Evolutionary conservation across 2,113 vertebrate genomes (phyloP).

Genomic region (Ginglymostoma cirratum): DNA sequence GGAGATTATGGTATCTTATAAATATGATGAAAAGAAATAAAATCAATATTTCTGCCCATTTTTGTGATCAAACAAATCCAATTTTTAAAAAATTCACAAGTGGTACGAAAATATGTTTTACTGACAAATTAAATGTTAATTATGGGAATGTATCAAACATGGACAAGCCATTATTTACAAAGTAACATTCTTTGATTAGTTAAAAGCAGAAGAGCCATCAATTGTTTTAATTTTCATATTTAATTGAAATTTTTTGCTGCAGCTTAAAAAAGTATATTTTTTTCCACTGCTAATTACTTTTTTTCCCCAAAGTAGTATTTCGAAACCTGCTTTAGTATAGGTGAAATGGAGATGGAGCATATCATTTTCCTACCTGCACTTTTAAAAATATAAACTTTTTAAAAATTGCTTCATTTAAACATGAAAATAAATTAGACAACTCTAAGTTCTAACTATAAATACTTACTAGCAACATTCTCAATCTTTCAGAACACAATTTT

Average conservation of each 20-base stretch:
- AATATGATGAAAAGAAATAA: neutral
- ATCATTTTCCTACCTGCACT: neutral
- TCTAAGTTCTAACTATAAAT: neutral
- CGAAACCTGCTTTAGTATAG: conserved; percentile 32
- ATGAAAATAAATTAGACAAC: neutral
- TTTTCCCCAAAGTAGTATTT: neutral
- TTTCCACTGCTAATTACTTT: neutral
- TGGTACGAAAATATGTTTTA: neutral
- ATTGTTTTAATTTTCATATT: conserved; percentile 1
- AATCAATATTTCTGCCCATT: neutral
- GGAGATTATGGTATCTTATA: neutral
- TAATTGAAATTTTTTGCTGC: neutral
- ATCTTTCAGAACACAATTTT: neutral
- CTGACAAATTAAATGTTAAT: neutral
- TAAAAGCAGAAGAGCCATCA: neutral
- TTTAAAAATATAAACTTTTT: neutral
- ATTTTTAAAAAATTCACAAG: neutral
- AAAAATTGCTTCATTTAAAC: neutral
- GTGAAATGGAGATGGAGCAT: conserved; percentile 36
- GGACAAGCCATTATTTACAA: neutral
- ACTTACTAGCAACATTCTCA: neutral
- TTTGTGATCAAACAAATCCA: neutral
- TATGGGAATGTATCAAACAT: neutral
- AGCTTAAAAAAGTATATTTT: neutral
- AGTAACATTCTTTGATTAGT: neutral